Evolutionary conservation across 2,888 invertebrate genomes (phyloP).

Genomic region (Hedya salicella): DNA sequence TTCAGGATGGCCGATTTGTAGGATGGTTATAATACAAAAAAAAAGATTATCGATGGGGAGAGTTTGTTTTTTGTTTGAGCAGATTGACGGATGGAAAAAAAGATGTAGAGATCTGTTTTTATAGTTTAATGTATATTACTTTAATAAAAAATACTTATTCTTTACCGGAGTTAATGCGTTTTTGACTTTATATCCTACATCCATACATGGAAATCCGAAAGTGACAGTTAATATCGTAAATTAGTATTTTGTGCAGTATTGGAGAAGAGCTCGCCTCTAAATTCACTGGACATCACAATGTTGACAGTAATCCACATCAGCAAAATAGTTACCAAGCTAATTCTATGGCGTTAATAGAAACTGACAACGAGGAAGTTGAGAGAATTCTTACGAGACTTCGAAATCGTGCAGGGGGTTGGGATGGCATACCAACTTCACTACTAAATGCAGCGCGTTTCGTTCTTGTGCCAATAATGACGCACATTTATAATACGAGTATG

Average conservation of each 20-base stretch:
- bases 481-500: constrained; percentile 13
- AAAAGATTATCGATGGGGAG: too few relatives aligned
- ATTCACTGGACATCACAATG: background rate
- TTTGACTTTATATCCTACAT: too few relatives aligned
- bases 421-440: constrained; percentile 4
- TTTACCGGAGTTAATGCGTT: too few relatives aligned
- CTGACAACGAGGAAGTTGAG: constrained; percentile 9
- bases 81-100: too few relatives aligned
- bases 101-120: too few relatives aligned
- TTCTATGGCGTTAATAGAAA: background rate
- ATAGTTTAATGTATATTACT: too few relatives aligned
- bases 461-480: background rate
- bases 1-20: too few relatives aligned
- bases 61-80: too few relatives aligned
- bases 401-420: constrained; percentile 22
- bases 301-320: background rate
- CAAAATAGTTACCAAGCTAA: background rate
- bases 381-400: background rate
- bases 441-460: background rate
- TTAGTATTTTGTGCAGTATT: constrained; percentile 2
- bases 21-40: too few relatives aligned
- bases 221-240: background rate
- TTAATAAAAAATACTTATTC: too few relatives aligned
- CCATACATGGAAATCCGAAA: background rate
- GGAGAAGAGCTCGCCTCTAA: constrained; percentile 14